Evolutionary conservation across 2,797 vertebrate genomes (phyloP).

Genomic region (Alosa sapidissima): DNA sequence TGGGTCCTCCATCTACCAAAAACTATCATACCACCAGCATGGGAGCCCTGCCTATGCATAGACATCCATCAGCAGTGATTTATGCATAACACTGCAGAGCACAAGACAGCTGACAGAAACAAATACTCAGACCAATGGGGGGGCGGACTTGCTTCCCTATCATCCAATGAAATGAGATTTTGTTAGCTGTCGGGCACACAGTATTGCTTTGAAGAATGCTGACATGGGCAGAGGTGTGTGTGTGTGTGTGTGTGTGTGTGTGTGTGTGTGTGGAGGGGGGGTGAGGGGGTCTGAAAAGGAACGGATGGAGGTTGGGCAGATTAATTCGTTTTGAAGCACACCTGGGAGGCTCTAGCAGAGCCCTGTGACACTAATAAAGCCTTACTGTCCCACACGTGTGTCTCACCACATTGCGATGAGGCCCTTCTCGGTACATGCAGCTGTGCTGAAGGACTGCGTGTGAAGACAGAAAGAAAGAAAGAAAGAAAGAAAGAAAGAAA

Average conservation of each 20-base stretch:
- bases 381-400: neutral
- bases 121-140: neutral
- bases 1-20: neutral
- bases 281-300: neutral
- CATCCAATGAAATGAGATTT: slow-evolving; percentile 27
- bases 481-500: no score
- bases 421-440: neutral
- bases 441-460: neutral
- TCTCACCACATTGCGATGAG: neutral
- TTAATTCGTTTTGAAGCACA: slow-evolving; percentile 10
- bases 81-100: slow-evolving; percentile 25
- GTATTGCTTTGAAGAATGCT: neutral
- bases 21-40: slow-evolving; percentile 7
- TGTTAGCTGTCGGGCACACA: neutral
- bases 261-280: neutral
- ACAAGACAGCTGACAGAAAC: slow-evolving; percentile 9
- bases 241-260: neutral
- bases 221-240: slow-evolving; percentile 9
- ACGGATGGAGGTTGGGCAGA: neutral
- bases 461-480: neutral
- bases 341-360: neutral
- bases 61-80: slow-evolving; percentile 33
- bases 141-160: neutral
- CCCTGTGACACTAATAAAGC: slow-evolving; percentile 14
- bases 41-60: slow-evolving; percentile 26